A percentile compares a stretch with the other conserved stretches of the same genome.
phyloP scores from a whole-genome alignment of 1,140 invertebrate species.

The Danaus plexippus region DNA sequence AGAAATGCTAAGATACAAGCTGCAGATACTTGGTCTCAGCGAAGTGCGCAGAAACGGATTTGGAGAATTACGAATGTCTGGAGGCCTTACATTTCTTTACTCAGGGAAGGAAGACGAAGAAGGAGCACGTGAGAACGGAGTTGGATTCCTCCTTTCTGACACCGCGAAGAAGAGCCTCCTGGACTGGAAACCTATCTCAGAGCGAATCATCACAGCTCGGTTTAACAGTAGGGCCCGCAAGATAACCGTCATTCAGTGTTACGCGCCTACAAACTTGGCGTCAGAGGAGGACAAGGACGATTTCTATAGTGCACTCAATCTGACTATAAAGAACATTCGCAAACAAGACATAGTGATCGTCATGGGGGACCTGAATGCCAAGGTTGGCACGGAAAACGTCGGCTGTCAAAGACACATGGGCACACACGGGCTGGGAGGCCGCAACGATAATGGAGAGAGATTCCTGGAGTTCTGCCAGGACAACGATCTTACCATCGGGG shows the following conservation, averaged over 20 bases:
- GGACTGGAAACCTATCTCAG: conserved; percentile 23
- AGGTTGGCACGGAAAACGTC: conserved; percentile 11
- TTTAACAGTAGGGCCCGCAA: conserved; percentile 19
- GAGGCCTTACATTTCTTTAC: too few relatives aligned
- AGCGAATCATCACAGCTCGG: conserved; percentile 20
- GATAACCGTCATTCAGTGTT: conserved; percentile 15
- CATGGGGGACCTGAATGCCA: conserved; percentile 17
- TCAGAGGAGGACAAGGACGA: conserved; percentile 12
- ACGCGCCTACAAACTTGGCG: conserved; percentile 8
- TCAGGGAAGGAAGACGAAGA: too few relatives aligned
- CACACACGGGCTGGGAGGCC: conserved; percentile 9
- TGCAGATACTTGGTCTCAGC: too few relatives aligned
- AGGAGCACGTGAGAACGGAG: conserved; percentile 4
- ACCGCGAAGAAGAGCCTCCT: conserved; percentile 15
- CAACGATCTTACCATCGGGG: conserved; percentile 19
- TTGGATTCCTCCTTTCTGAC: conserved; percentile 12
- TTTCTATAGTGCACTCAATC: conserved; percentile 14
- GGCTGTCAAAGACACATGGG: conserved; percentile 16
- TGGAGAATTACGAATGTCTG: too few relatives aligned
- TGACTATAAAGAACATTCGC: conserved; percentile 5
- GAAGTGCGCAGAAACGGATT: too few relatives aligned
- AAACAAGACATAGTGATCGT: conserved; percentile 17
- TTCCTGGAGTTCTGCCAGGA: conserved; percentile 20
- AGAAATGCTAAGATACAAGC: too few relatives aligned
- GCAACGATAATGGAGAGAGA: conserved; percentile 19